phyloP scores from a whole-genome alignment of 2,113 vertebrate species.

The Hymenochirus boettgeri region DNA sequence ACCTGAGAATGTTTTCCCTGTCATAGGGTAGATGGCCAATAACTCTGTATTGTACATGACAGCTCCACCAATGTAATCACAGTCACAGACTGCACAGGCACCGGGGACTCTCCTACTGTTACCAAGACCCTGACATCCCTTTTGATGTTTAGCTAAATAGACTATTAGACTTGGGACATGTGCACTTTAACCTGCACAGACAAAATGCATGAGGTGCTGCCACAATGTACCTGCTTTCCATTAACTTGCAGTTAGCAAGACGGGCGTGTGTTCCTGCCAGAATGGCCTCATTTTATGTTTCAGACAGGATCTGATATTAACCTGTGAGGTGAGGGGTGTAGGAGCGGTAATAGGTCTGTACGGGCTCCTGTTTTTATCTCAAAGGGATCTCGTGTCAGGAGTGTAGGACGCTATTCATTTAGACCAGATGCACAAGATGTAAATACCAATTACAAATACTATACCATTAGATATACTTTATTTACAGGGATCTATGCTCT shows the following conservation, averaged over 20 bases:
- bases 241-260: neutral
- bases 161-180: neutral
- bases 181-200: neutral
- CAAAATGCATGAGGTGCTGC: neutral
- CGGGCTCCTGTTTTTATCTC: too few species aligned
- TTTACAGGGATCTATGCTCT: too few species aligned
- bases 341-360: too few species aligned
- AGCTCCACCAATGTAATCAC: slow-evolving; percentile 8
- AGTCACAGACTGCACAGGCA: slow-evolving; percentile 12
- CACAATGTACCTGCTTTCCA: neutral
- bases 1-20: slow-evolving; percentile 33
- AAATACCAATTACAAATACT: too few species aligned
- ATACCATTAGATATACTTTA: too few species aligned
- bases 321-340: too few species aligned
- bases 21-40: slow-evolving; percentile 13
- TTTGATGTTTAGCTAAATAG: slow-evolving; percentile 9
- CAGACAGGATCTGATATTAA: too few species aligned
- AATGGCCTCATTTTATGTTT: neutral
- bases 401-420: too few species aligned
- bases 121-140: neutral
- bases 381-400: too few species aligned
- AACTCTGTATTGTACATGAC: slow-evolving; percentile 9
- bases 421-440: too few species aligned
- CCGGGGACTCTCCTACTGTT: neutral
- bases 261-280: neutral